Base-by-base conservation (phyloP, 1,140 invertebrate species). In the Hirudo medicinalis region DNA sequence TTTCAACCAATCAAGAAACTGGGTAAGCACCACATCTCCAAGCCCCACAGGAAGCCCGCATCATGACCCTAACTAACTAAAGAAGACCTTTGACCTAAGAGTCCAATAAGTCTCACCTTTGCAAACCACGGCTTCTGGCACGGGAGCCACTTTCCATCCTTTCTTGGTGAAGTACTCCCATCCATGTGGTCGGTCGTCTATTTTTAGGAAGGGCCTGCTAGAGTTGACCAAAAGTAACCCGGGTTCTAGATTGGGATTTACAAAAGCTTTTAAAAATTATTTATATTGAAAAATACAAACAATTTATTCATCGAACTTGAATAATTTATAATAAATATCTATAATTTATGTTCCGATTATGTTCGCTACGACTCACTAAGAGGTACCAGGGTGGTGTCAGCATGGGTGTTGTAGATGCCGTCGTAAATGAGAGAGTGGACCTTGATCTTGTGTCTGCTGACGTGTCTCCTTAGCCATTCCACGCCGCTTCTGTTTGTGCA, bases 401-500 rank as follows among this genome's bases (percentile, higher is more conserved):
- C 54, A 22, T 71, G 70, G 70, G 54, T 60, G 29, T 71, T 71
- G 25, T 71, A 57, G 19, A 43, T 57, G 22, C 70, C 70, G 0
- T 69, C 53, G 27, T 63, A 71, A 15, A 63, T 49, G n/a, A 73
- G 27, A 22, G 32, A 54, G 36, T 74, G 73, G 15, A 74, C 73
- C 13, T 54, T 32, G 40, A 69, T 40, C 5, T 67, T 67, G 3
- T 63, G 40, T 29, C 66, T 71, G 11, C 32, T 70, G 15, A 74
- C 54, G 54, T 74, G 73, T 32, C 73, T 71, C 5, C 71, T 27
- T 36, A 74, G 54, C 73, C 73, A 74, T 54, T 74, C 66, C 49
- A 72, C 69, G 36, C 71, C 73, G 25, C 60, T 67, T 13, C 66
- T n/a, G 57, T 73, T 73, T 13, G 72, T 73, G 22, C 54, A 53